Conservation (phyloP, 2,888 invertebrate species). For the Nysson spinosus region DNA sequence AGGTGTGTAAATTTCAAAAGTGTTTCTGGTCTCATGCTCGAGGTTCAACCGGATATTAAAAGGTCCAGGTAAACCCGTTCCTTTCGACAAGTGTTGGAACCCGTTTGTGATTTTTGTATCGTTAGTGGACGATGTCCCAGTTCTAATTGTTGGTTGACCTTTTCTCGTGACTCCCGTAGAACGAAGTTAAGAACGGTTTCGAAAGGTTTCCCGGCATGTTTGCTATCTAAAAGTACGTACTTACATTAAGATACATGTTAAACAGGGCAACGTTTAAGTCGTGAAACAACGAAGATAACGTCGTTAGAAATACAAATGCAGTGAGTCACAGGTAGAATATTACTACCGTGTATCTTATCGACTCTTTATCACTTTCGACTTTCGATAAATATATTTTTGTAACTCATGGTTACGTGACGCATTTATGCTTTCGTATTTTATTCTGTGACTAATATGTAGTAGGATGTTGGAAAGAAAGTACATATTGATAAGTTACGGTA, state of each 20-base stretch:
- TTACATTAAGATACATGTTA: conserved; percentile 16
- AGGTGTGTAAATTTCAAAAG: no score
- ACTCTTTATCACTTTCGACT: conserved; percentile 15
- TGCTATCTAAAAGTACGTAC: conserved; percentile 5
- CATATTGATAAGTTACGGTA: no score
- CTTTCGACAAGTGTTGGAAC: no score
- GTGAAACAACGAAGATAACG: no score
- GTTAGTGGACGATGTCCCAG: not conserved
- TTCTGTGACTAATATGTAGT: no score
- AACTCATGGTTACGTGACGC: not conserved
- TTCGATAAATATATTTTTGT: conserved; percentile 1
- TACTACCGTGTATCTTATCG: conserved; percentile 19
- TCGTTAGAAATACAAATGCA: not conserved
- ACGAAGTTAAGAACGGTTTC: conserved; percentile 10
- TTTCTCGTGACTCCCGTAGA: not conserved
- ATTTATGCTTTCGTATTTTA: no score
- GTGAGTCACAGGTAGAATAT: conserved; percentile 15
- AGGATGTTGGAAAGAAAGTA: no score
- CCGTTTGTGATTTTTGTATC: not conserved
- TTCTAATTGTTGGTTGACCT: conserved; percentile 7
- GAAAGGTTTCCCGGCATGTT: conserved; percentile 32
- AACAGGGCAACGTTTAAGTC: conserved; percentile 10
- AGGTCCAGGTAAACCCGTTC: no score
- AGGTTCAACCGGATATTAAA: no score
- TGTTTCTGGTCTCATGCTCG: no score